A percentile compares a stretch with the other conserved stretches of the same genome.
phyloP scores from a whole-genome alignment of 2,888 invertebrate genomes.

The Sympetrum striolatum region DNA sequence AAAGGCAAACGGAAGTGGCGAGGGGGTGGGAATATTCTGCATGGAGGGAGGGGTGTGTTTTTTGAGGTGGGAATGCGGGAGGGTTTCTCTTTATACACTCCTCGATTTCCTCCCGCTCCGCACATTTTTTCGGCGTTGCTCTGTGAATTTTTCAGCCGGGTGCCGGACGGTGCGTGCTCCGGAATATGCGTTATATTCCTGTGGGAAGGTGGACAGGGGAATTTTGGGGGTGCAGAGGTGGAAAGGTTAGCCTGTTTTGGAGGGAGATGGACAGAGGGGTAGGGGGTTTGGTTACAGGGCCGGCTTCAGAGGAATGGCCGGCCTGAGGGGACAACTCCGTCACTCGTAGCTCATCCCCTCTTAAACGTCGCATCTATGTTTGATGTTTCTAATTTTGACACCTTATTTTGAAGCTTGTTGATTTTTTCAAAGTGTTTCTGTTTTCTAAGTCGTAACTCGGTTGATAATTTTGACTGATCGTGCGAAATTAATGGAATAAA shows the following conservation, averaged over 20 bases:
- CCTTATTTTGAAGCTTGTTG: too few relatives aligned
- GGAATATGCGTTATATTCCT: slow-evolving; percentile 36
- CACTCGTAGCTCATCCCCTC: too few relatives aligned
- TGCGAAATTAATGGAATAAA: too few relatives aligned
- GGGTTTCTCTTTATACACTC: not conserved
- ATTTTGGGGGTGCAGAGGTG: not conserved
- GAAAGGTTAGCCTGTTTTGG: not conserved
- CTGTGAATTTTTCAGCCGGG: slow-evolving; percentile 35
- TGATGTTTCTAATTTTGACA: too few relatives aligned
- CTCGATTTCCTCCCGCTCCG: not conserved
- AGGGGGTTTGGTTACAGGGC: not conserved
- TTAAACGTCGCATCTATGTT: too few relatives aligned
- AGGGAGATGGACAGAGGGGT: not conserved
- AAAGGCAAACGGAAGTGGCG: not conserved
- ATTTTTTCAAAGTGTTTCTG: too few relatives aligned
- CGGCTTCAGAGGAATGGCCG: too few relatives aligned
- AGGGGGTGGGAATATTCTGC: not conserved
- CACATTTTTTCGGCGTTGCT: not conserved
- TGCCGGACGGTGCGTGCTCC: slow-evolving; percentile 14
- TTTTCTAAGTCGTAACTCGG: too few relatives aligned
- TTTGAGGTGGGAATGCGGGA: not conserved
- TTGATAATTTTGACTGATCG: too few relatives aligned
- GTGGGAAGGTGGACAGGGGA: not conserved
- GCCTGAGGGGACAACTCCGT: too few relatives aligned
- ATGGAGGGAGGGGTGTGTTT: not conserved